Percentiles rank a stretch among this genome's conserved stretches.
Evolutionary conservation across 2,888 invertebrate genomes (phyloP).

Genomic region (Branchipolynoe longqiensis): DNA sequence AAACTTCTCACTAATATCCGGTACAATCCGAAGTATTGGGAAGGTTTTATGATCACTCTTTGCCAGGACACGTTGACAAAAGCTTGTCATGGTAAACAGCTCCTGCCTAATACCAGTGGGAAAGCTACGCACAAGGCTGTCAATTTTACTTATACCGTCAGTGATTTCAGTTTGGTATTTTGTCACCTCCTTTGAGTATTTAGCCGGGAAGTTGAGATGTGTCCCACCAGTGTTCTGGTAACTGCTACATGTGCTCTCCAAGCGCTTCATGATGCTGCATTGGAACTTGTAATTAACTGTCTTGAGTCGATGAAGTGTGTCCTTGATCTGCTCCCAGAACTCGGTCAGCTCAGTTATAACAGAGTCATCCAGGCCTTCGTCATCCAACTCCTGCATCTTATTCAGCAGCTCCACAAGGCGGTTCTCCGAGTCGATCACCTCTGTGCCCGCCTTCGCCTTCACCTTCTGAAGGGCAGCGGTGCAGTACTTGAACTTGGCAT

Average conservation of each 20-base stretch:
- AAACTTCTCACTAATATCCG: slow-evolving; percentile 76
- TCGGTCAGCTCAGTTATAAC: slow-evolving; percentile 73
- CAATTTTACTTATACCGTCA: slow-evolving; percentile 69
- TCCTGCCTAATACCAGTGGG: slow-evolving; percentile 73
- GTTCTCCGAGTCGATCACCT: slow-evolving; percentile 71
- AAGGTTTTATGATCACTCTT: slow-evolving; percentile 78
- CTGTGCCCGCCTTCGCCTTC: slow-evolving; percentile 70
- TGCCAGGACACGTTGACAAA: slow-evolving; percentile 74
- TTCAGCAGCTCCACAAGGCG: slow-evolving; percentile 74
- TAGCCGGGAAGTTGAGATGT: slow-evolving; percentile 72
- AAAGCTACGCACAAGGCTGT: slow-evolving; percentile 73
- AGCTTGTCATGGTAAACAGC: slow-evolving; percentile 73
- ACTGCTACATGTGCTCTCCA: slow-evolving; percentile 75
- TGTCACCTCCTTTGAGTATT: slow-evolving; percentile 74
- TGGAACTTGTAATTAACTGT: slow-evolving; percentile 73
- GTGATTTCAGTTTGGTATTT: slow-evolving; percentile 72
- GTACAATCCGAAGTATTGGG: slow-evolving; percentile 76
- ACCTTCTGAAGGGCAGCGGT: slow-evolving; percentile 74
- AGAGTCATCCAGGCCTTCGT: slow-evolving; percentile 68
- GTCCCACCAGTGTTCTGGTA: slow-evolving; percentile 71
- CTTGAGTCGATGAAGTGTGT: slow-evolving; percentile 69
- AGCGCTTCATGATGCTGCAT: slow-evolving; percentile 72
- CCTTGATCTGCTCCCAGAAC: slow-evolving; percentile 77
- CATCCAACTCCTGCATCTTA: slow-evolving; percentile 61
- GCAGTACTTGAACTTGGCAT: slow-evolving; percentile 74